A percentile compares a stretch with the other conserved stretches of the same genome.
phyloP scores from a whole-genome alignment of 2,888 invertebrate species.

The Drosophila maculinotata region DNA sequence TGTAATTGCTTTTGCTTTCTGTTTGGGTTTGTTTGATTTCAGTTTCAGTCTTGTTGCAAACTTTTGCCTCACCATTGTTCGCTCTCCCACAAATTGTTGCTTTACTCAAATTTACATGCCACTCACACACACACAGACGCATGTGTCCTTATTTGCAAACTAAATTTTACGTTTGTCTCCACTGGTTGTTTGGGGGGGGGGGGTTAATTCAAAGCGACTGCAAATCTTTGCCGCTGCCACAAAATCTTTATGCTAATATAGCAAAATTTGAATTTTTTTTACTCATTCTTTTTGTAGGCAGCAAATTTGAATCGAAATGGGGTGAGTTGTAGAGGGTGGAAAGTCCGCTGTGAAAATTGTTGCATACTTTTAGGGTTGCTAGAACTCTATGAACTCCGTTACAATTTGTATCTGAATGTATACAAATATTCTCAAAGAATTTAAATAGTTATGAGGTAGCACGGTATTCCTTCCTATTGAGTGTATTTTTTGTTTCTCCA shows the following conservation, averaged over 20 bases:
- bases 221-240: slow-evolving; percentile 35
- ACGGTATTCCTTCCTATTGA: too few species aligned
- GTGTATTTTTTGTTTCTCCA: too few species aligned
- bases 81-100: slow-evolving; percentile 63
- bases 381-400: not conserved
- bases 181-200: not conserved
- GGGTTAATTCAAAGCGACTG: not conserved
- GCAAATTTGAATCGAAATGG: slow-evolving; percentile 4
- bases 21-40: slow-evolving; percentile 68
- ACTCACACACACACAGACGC: slow-evolving; percentile 27
- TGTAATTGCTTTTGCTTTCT: slow-evolving; percentile 74
- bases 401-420: not conserved
- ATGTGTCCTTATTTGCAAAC: slow-evolving; percentile 67
- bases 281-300: slow-evolving; percentile 4
- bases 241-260: slow-evolving; percentile 65
- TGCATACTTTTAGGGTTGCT: slow-evolving; percentile 10
- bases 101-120: slow-evolving; percentile 58
- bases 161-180: slow-evolving; percentile 59
- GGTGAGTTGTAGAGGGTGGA: not conserved
- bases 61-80: slow-evolving; percentile 59
- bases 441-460: not conserved
- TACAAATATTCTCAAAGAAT: not conserved
- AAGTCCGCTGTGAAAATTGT: slow-evolving; percentile 7
- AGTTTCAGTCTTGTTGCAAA: slow-evolving; percentile 55
- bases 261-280: slow-evolving; percentile 33